Base-by-base conservation (phyloP, 2,113 vertebrate genomes). In the Limanda limanda region DNA sequence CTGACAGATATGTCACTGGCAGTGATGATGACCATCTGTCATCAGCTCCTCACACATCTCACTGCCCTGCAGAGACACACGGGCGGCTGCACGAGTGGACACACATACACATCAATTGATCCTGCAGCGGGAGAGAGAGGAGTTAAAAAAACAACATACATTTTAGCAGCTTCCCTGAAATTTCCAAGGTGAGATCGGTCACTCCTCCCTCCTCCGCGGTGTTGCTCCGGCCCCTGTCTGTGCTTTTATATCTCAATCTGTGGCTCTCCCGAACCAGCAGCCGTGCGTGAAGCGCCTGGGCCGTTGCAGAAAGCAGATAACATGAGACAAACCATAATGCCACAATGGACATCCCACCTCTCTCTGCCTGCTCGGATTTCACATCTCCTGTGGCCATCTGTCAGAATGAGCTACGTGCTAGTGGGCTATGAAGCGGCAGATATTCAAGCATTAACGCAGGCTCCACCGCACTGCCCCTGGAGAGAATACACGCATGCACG, bases 361-460 rank as follows among this genome's bases (percentile, higher is more conserved):
- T 77, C 57, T 25, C 20, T 47, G 72, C 48, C 80, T 31, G 77
- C 79, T 91, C 74, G 25, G n/a, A 82, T 88, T 86, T 76, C 83
- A 82, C 78, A 79, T 91, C 78, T 87, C 79, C 66, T 83, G 71
- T 3, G 61, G 83, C 78, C 84, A 85, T 89, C 81, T 88, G 89
- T 88, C 88, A 89, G 71, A 67, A 58, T 60, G 59, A 25, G 64
- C 68, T 66, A 23, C 40, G 20, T 62, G 74, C 70, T 51, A 25
- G 48, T 37, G 78, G 35, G 76, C 79, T 66, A 64, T 35, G 71
- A 74, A 78, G 85, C 64, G 1, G 76, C 73, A 82, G 66, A 79
- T 79, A 69, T 77, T 67, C 58, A 58, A 24, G n/a, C 47, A 73
- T 71, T 78, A 79, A 74, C 48, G 20, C 40, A 69, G 61, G 68